phyloP scores from a whole-genome alignment of 2,888 invertebrate genomes.

The Argyra leucocephala region DNA sequence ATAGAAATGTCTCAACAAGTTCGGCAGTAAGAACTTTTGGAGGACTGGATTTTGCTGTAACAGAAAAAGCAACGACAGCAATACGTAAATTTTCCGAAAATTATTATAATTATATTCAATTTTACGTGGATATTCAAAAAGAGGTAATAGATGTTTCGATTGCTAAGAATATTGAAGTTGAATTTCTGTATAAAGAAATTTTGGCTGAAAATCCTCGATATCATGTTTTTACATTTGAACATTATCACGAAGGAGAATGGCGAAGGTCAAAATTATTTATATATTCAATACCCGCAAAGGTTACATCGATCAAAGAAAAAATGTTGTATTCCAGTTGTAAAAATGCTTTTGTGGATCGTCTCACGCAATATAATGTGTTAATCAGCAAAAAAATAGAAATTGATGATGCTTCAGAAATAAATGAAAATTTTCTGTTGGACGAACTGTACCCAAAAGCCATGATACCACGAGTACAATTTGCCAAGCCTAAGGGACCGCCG shows the following conservation, averaged over 20 bases:
- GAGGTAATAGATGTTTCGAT: not conserved
- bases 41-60: constrained; percentile 83
- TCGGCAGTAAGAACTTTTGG: constrained; percentile 76
- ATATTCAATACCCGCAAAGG: constrained; percentile 97
- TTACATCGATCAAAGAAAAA: constrained; percentile 89
- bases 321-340: constrained; percentile 99
- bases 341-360: constrained; percentile 67
- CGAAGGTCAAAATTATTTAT: constrained; percentile 85
- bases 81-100: not conserved
- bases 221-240: constrained; percentile 53
- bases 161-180: not conserved
- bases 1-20: constrained; percentile 55
- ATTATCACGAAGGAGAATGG: constrained; percentile 86
- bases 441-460: constrained; percentile 89
- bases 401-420: constrained; percentile 79
- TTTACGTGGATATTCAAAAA: not conserved
- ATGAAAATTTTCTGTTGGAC: constrained; percentile 80
- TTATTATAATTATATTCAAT: not conserved
- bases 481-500: constrained; percentile 93
- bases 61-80: constrained; percentile 54
- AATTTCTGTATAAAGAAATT: constrained; percentile 58
- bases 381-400: constrained; percentile 51
- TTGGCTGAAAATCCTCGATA: constrained; percentile 35
- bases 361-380: not conserved
- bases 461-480: constrained; percentile 82